Base-by-base conservation (phyloP, 1,140 invertebrate species). In the Telenomus remus region DNA sequence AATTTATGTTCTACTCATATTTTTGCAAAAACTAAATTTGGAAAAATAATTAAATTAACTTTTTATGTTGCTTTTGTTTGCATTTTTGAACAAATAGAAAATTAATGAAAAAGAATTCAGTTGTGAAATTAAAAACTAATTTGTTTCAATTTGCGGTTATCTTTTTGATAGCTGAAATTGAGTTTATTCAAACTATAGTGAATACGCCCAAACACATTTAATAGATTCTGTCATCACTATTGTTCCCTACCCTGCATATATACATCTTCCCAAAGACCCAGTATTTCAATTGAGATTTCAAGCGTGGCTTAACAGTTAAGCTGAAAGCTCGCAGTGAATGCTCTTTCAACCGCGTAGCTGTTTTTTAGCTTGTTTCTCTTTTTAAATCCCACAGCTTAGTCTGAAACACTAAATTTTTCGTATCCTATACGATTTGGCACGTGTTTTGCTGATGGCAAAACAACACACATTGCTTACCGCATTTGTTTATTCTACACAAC, bases 261-360 rank as follows among this genome's bases (percentile, higher is more conserved):
- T 73, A 61, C 37, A 69, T 65, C 65, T 71, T 78, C 70, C 70
- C 70, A 50, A 66, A 74, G 61, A 64, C 61, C 70, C 60, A 57
- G 60, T 70, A 78, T 78, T 78, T 78, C 76, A 71, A 78, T 78
- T 73, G 70, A 78, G 71, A 78, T 78, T 78, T 78, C 61, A 71
- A 69, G 55, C 70, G 61, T 68, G 66, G 76, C 70, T 78, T 74
- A 78, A 74, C 70, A 37, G 71, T 71, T 78, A 74, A 78, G 76
- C 76, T 70, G 66, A 71, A 71, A 73, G 76, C 70, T 73, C 63
- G 70, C 66, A 74, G 56, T 64, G 56, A 74, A 74, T 72, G 66
- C 57, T 66, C 71, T 64, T 78, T 74, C 61, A 74, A 66, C 70
- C 76, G 37, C 59, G 57, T 71, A 71, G 56, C 70, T 74, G 71